These are phyloP conservation scores for Neodiprion fabricii DNA, from an alignment of 1,140 invertebrate species.

Conservation along the genomic window DNA sequence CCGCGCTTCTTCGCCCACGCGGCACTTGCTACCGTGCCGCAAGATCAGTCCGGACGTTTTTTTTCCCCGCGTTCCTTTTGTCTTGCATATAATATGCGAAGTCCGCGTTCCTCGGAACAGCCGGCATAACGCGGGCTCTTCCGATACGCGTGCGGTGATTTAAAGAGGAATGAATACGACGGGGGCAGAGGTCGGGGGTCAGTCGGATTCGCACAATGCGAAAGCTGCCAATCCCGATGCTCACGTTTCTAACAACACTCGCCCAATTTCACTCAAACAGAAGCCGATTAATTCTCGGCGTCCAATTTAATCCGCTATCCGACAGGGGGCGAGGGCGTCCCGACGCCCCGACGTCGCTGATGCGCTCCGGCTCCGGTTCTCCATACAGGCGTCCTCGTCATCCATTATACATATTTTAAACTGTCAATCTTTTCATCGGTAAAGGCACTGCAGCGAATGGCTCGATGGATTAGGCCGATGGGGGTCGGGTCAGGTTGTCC, in stretches of 20 bases:
- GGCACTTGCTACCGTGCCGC: neutral
- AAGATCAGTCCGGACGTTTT: too few relatives aligned
- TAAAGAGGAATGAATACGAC: slow-evolving; percentile 32
- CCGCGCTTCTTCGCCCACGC: neutral
- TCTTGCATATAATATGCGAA: too few relatives aligned
- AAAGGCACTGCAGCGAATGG: slow-evolving; percentile 37
- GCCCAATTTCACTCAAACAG: slow-evolving; percentile 64
- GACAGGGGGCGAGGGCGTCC: slow-evolving; percentile 10
- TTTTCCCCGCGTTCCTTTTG: too few relatives aligned
- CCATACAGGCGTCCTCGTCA: slow-evolving; percentile 27
- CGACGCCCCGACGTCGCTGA: slow-evolving; percentile 5
- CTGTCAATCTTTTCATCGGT: slow-evolving; percentile 57
- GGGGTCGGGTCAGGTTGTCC: slow-evolving; percentile 52
- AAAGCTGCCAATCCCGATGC: slow-evolving; percentile 34
- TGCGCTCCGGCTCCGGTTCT: slow-evolving; percentile 26
- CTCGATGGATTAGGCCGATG: slow-evolving; percentile 49
- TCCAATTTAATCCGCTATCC: slow-evolving; percentile 59
- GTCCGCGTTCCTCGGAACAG: too few relatives aligned
- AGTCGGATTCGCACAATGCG: slow-evolving; percentile 36
- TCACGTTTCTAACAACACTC: slow-evolving; percentile 59
- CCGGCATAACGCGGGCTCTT: too few relatives aligned
- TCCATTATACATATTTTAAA: slow-evolving; percentile 63
- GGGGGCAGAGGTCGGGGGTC: slow-evolving; percentile 28
- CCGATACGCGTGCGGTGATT: slow-evolving; percentile 28
- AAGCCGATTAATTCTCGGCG: slow-evolving; percentile 63